phyloP scores from a whole-genome alignment of 2,888 invertebrate genomes.

The Malthinus flaveolus region DNA sequence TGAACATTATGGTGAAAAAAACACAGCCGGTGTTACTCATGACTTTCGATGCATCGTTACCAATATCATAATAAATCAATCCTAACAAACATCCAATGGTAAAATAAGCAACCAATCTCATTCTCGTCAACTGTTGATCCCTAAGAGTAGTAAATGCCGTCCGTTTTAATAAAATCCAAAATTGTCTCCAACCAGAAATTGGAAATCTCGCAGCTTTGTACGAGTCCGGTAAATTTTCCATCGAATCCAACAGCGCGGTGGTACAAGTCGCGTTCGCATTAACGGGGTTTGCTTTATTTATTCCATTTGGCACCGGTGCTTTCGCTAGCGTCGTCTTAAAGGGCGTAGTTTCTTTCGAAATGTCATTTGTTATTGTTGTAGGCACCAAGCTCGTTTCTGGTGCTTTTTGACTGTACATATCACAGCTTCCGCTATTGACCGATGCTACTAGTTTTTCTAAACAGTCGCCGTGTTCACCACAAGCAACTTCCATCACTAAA shows the following conservation, averaged over 20 bases:
- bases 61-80: constrained; percentile 90
- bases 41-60: constrained; percentile 90
- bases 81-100: constrained; percentile 91
- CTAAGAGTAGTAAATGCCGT: constrained; percentile 81
- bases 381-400: constrained; percentile 16
- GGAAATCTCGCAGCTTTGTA: constrained; percentile 64
- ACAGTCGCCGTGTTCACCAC: constrained; percentile 92
- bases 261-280: constrained; percentile 57
- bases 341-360: constrained; percentile 54
- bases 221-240: constrained; percentile 57
- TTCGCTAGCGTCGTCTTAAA: constrained; percentile 42
- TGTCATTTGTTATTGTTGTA: constrained; percentile 60
- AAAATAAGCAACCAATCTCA: constrained; percentile 84
- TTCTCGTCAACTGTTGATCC: constrained; percentile 86
- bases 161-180: constrained; percentile 84
- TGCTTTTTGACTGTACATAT: constrained; percentile 53
- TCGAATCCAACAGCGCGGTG: constrained; percentile 55
- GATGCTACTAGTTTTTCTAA: constrained; percentile 82
- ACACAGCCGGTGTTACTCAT: constrained; percentile 95
- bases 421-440: constrained; percentile 79
- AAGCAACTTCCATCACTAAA: constrained; percentile 93
- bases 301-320: constrained; percentile 45
- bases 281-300: constrained; percentile 46
- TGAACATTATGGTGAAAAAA: constrained; percentile 94
- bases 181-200: constrained; percentile 81